Percentiles rank a stretch among this genome's conserved stretches.
Conservation (phyloP, 2,113 vertebrate genomes). For the Myotis yumanensis region DNA sequence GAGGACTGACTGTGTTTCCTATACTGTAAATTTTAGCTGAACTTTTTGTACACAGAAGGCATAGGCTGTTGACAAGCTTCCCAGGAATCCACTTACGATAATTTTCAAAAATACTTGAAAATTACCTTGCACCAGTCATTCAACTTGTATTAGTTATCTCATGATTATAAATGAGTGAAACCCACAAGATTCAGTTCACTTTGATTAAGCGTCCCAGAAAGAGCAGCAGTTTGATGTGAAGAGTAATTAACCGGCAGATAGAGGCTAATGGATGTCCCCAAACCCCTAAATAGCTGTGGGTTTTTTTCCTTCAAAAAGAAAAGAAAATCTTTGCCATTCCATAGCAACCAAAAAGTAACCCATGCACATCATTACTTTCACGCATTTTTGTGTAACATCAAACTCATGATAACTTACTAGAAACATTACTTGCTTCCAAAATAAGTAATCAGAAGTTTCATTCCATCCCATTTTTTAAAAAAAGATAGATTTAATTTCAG, state of each 20-base stretch:
- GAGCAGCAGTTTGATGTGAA: slow-evolving; percentile 6
- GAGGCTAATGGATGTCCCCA: slow-evolving; percentile 1
- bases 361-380: neutral
- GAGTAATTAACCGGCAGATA: slow-evolving; percentile 55
- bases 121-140: neutral
- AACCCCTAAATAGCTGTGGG: neutral
- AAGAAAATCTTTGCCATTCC: neutral
- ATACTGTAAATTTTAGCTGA: neutral
- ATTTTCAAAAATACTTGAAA: neutral
- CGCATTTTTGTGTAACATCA: neutral
- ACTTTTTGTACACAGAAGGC: neutral
- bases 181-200: neutral
- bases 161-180: slow-evolving; percentile 16
- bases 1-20: neutral
- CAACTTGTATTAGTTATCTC: slow-evolving; percentile 20
- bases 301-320: neutral
- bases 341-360: neutral
- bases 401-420: neutral
- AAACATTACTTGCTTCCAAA: neutral
- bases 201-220: slow-evolving; percentile 35
- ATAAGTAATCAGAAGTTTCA: neutral
- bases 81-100: neutral
- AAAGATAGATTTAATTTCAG: neutral
- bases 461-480: neutral
- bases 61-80: neutral